phyloP scores from a whole-genome alignment of 2,888 invertebrate species.

The Aspidiotus destructor region DNA sequence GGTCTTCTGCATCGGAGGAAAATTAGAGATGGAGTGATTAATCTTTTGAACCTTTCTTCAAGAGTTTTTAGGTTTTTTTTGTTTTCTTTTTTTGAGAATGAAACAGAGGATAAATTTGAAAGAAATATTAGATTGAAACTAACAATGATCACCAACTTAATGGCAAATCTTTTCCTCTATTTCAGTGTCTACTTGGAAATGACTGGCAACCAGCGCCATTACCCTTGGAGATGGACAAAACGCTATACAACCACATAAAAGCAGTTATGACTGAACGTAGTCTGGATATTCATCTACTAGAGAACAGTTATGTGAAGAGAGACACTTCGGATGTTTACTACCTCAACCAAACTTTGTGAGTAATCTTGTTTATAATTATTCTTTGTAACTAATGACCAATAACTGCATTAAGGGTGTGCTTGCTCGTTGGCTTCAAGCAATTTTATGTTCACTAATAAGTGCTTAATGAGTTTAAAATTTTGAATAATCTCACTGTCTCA shows the following conservation, averaged over 20 bases:
- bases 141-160: not conserved
- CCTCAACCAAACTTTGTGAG: slow-evolving; percentile 25
- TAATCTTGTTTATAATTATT: not conserved
- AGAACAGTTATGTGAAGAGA: slow-evolving; percentile 28
- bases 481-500: too few relatives aligned
- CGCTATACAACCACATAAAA: slow-evolving; percentile 37
- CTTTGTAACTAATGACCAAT: too few relatives aligned
- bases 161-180: slow-evolving; percentile 12
- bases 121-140: not conserved
- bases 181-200: slow-evolving; percentile 40
- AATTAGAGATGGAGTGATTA: too few relatives aligned
- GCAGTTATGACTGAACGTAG: slow-evolving; percentile 37
- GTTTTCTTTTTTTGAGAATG: too few relatives aligned
- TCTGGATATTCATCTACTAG: slow-evolving; percentile 37
- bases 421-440: too few relatives aligned
- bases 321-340: slow-evolving; percentile 11
- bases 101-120: too few relatives aligned
- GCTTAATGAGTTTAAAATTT: too few relatives aligned
- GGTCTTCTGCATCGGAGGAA: too few relatives aligned
- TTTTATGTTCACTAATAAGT: too few relatives aligned
- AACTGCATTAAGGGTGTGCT: too few relatives aligned
- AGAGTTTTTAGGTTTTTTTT: too few relatives aligned
- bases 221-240: slow-evolving; percentile 36
- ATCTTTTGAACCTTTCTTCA: too few relatives aligned
- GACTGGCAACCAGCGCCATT: slow-evolving; percentile 39